A percentile compares a stretch with the other conserved stretches of the same genome.
Evolutionary conservation across 2,888 invertebrate species (phyloP).

Genomic region (Eumacrocentrus americanus): DNA sequence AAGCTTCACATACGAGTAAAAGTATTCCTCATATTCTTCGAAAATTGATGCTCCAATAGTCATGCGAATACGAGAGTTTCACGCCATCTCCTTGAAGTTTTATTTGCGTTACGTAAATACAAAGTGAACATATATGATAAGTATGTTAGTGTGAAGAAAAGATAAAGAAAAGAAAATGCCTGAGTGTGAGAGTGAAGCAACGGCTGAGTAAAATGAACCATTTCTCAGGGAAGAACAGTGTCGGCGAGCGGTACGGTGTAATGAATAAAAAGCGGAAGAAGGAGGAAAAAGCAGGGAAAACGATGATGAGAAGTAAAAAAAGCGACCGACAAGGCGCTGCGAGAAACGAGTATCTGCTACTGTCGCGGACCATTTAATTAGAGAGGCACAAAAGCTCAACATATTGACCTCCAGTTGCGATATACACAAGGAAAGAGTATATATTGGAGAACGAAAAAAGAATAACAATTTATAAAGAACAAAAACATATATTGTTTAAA

Average conservation of each 20-base stretch:
- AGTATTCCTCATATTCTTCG: no score
- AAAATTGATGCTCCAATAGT: not conserved
- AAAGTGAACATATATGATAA: no score
- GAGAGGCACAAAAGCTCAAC: conserved; percentile 34
- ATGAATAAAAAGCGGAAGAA: conserved; percentile 33
- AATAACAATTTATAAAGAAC: conserved; percentile 7
- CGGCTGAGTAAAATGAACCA: conserved; percentile 28
- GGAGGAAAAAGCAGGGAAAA: conserved; percentile 12
- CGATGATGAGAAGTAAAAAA: conserved; percentile 14
- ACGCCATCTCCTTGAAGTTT: no score
- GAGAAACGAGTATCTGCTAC: conserved; percentile 32
- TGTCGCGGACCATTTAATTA: conserved; percentile 46
- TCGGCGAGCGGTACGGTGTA: conserved; percentile 27
- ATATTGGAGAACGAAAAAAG: no score
- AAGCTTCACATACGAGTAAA: no score
- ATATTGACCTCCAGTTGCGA: conserved; percentile 30
- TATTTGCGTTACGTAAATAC: no score
- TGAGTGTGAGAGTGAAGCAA: conserved; percentile 16
- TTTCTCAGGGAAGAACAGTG: conserved; percentile 27
- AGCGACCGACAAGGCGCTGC: conserved; percentile 16
- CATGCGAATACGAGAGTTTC: no score
- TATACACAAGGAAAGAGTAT: no score
- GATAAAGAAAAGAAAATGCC: not conserved
- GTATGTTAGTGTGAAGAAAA: no score
- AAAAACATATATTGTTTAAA: conserved; percentile 6